Base-by-base conservation (phyloP, 2,888 invertebrate genomes). In the Prenolepis imparis region DNA sequence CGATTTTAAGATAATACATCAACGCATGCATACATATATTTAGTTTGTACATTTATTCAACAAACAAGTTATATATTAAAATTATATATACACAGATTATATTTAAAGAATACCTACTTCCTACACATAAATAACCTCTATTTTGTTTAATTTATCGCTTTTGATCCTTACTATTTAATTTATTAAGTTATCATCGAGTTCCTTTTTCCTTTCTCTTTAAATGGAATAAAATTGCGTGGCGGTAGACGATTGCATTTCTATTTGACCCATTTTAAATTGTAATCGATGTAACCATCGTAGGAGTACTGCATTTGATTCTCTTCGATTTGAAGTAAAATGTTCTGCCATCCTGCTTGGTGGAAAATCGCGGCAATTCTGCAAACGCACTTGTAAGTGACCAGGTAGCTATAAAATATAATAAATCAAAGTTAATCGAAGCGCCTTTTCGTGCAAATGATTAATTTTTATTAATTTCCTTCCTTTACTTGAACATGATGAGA, bases 221-320 rank as follows among this genome's bases (percentile, higher is more conserved):
- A 97, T 96, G 48, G 97, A 96, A 95, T 98, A 98, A 95, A 98
- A 98, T 93, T 98, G 98, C 9, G 98, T 98, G n/a, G 98, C 98
- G 74, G 98, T 97, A 0, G 98, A 98, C 1, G 98, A 98, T 95
- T 98, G 98, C 87, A 98, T 95, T 95, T 99, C 99, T 78, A 99
- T 97, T 95, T 99, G 99, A 6, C 99, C 99, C 97, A 99, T 99
- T 96, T 99, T 99, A 94, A 99, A 99, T 94, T 99, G 98, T 85
- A 99, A 96, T 72, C 98, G 96, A 95, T 98, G 98, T 81, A 99
- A 96, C 97, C 99, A 98, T 90, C 98, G 97, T 1, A 97, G 94
- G 32, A 97, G 95, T 36, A 96, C 95, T 1, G 96, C 95, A 84
- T 96, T 96, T 24, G 95, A 94, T 88, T 95, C 95, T 87, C 95